phyloP scores from a whole-genome alignment of 2,113 vertebrate genomes.

The Erythrolamprus reginae region DNA sequence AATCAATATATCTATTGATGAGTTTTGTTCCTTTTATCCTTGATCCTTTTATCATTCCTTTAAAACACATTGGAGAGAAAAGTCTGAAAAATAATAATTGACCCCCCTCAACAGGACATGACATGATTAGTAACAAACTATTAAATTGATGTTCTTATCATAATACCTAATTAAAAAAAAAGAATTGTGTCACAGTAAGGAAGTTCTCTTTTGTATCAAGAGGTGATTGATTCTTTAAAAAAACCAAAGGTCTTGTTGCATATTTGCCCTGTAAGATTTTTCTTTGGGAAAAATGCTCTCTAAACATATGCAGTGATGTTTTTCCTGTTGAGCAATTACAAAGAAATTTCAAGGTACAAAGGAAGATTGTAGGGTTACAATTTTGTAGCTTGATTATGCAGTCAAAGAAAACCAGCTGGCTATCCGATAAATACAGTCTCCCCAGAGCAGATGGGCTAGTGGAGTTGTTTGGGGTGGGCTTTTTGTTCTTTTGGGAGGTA shows the following conservation, averaged over 20 bases:
- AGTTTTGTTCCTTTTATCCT: neutral
- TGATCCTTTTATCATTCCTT: neutral
- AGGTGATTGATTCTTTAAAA: neutral
- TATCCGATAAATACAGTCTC: neutral
- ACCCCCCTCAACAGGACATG: neutral
- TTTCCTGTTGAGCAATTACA: neutral
- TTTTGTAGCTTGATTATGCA: neutral
- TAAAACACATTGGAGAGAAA: conserved; percentile 1
- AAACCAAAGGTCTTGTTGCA: neutral
- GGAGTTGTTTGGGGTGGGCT: neutral
- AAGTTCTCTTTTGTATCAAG: neutral
- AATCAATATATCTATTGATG: neutral
- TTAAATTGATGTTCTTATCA: conserved; percentile 8
- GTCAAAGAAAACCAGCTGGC: neutral
- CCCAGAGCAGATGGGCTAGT: neutral
- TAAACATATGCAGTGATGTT: neutral
- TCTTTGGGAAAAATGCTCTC: neutral
- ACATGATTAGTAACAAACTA: neutral
- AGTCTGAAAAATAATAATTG: conserved; percentile 10
- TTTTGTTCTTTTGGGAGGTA: neutral
- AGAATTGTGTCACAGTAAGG: neutral
- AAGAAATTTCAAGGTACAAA: neutral
- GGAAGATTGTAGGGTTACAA: neutral
- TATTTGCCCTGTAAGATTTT: neutral
- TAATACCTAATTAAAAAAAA: neutral